Conservation (phyloP, 2,888 invertebrate species). For the Stenotaenia linearis region DNA sequence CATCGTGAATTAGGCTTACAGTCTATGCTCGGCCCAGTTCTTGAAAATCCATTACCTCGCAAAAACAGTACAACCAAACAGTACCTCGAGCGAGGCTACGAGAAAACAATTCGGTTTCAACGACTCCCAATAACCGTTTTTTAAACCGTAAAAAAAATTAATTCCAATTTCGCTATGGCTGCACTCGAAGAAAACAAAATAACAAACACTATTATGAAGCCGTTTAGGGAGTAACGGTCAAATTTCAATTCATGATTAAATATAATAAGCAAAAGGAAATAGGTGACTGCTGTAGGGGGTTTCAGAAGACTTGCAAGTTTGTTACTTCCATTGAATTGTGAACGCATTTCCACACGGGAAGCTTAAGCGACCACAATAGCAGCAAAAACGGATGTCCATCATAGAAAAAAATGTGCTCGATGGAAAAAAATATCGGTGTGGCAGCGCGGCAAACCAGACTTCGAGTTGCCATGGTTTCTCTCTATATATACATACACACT, state of each 20-base stretch:
- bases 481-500: background rate
- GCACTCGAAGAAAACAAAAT: background rate
- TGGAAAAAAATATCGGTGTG: background rate
- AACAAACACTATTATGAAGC: too few relatives aligned
- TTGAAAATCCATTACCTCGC: background rate
- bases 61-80: background rate
- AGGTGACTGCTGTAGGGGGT: background rate
- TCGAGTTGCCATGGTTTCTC: background rate
- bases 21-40: background rate
- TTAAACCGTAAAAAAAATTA: too few relatives aligned
- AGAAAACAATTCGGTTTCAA: background rate
- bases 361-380: slow-evolving; percentile 26
- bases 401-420: background rate
- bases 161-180: too few relatives aligned
- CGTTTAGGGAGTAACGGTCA: background rate
- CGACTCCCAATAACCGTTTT: too few relatives aligned
- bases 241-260: background rate
- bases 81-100: too few relatives aligned
- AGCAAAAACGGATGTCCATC: slow-evolving; percentile 22
- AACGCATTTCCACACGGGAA: slow-evolving; percentile 26
- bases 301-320: slow-evolving; percentile 15
- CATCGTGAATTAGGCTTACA: slow-evolving; percentile 1
- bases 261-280: slow-evolving; percentile 2
- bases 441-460: background rate
- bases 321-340: slow-evolving; percentile 20